Base-by-base conservation (phyloP, 2,888 invertebrate genomes). In the Ectobius pallidus region DNA sequence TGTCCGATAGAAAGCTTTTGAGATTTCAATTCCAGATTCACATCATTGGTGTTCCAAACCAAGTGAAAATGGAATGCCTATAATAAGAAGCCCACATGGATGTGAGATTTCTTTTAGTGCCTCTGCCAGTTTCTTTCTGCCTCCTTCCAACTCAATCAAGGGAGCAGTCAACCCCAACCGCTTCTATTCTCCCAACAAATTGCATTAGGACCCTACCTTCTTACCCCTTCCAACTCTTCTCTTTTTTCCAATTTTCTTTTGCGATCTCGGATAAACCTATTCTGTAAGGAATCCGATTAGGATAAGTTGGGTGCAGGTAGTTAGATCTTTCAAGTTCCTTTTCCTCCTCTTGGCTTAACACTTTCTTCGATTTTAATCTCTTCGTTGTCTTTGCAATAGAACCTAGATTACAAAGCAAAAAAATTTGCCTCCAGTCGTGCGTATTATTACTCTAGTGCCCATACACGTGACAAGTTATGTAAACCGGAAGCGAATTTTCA, bases 111-210 rank as follows among this genome's bases (percentile, higher is more conserved):
- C 61, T 34, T 70, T 25, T 70, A 25, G 44, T 46, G 65, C 44
- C 30, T 18, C 32, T 63, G 63, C 63, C 34, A 63, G 63, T 39
- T 39, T 63, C 25, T 65, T 65, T 42, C 65, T 39, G 22, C 34
- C 63, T 55, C 58, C 32, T 30, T 61, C 62, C 44, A 49, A 63
- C 71, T 65, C 71, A 71, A 71, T 71, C 65, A 65, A 71, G 71
- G 32, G 65, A 52, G 63, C 71, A 71, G 71, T 63, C 71, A 52
- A 49, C 18, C 52, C 71, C 63, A 71, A 52, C 62, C 71, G 52
- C 71, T 52, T 73, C 73, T 42, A 73, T 73, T 73, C 73, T 73
- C 42, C 73, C 62, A 69, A 73, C 69, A 73, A 73, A 73, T 73
- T 73, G 73, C 73, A 73, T 73, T 73, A 73, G 69, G 69, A 20